Percentiles rank a stretch among this genome's conserved stretches.
Evolutionary conservation across 2,888 invertebrate species (phyloP).

Genomic region (Alloplasta piceator): DNA sequence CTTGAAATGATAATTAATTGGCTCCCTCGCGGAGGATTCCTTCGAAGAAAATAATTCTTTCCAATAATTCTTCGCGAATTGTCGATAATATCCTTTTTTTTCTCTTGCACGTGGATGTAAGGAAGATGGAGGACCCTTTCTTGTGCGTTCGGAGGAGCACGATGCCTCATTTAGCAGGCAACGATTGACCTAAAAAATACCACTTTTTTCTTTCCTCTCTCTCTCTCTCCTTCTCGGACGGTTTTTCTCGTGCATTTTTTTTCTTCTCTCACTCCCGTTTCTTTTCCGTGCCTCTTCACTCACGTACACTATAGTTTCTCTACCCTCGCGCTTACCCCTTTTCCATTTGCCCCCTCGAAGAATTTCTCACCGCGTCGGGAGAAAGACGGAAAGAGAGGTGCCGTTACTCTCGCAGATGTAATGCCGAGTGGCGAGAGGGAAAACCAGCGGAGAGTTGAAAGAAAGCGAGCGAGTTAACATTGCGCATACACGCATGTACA

Average conservation of each 20-base stretch:
- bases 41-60: background rate
- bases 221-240: conserved; percentile 17
- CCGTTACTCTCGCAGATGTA: conserved; percentile 59
- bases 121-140: conserved; percentile 61
- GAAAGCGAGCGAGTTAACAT: conserved; percentile 49
- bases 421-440: conserved; percentile 61
- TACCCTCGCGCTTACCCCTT: conserved; percentile 60
- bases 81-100: background rate
- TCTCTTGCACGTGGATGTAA: background rate
- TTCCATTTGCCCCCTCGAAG: conserved; percentile 60
- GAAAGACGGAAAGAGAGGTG: conserved; percentile 5
- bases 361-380: conserved; percentile 25
- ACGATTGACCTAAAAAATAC: conserved; percentile 78
- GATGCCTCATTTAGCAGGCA: conserved; percentile 75
- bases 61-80: background rate
- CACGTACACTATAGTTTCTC: conserved; percentile 47
- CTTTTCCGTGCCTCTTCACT: conserved; percentile 42
- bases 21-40: too few relatives aligned
- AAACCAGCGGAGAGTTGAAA: conserved; percentile 32
- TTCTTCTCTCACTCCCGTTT: conserved; percentile 42
- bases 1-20: too few relatives aligned
- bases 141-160: conserved; percentile 70
- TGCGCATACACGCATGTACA: background rate
- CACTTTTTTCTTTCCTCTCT: conserved; percentile 57
- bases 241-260: conserved; percentile 12